Conservation (phyloP, 1,140 invertebrate species). For the Pachypsylla venusta region DNA sequence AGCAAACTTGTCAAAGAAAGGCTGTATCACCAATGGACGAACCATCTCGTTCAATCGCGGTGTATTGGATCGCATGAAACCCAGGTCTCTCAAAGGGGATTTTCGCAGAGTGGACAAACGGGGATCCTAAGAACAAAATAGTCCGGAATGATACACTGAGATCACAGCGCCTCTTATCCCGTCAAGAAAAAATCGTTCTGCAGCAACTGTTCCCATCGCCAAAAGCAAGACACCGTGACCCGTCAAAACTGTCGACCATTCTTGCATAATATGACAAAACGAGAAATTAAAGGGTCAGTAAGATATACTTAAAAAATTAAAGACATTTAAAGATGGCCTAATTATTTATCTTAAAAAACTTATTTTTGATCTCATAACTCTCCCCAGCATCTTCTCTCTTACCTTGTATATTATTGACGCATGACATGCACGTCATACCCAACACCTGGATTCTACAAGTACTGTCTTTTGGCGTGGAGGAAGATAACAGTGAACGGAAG, state of each 20-base stretch:
- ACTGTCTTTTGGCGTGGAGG: neutral
- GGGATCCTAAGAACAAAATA: no score
- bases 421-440: slow-evolving; percentile 72
- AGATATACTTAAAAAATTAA: slow-evolving; percentile 41
- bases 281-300: slow-evolving; percentile 29
- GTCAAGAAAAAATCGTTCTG: no score
- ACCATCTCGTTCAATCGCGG: no score
- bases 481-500: slow-evolving; percentile 14
- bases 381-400: slow-evolving; percentile 15
- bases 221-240: neutral
- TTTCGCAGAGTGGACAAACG: no score
- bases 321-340: slow-evolving; percentile 39
- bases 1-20: no score
- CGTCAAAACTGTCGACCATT: slow-evolving; percentile 1
- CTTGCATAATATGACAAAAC: slow-evolving; percentile 5
- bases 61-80: no score
- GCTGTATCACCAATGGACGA: no score
- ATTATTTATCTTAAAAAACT: slow-evolving; percentile 36
- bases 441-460: slow-evolving; percentile 38
- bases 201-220: no score
- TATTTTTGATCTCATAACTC: neutral
- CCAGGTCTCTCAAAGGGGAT: no score
- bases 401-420: slow-evolving; percentile 62
- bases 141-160: no score
- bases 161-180: no score